phyloP scores from a whole-genome alignment of 2,888 invertebrate genomes.

The Caenorhabditis wallacei region DNA sequence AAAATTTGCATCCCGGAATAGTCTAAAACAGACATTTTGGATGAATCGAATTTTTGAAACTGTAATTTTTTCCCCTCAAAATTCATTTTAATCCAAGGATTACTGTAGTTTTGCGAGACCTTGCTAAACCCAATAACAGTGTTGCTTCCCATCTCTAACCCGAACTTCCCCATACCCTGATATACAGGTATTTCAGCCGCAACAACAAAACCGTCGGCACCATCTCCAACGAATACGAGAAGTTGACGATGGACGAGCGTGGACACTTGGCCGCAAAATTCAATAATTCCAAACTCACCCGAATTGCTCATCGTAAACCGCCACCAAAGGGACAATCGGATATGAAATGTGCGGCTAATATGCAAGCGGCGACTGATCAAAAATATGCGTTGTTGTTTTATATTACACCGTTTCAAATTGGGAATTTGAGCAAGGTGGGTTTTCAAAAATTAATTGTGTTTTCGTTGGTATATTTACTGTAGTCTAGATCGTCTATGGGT shows the following conservation, averaged over 20 bases:
- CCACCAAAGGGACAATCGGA: conserved; percentile 79
- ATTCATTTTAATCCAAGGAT: too few species aligned
- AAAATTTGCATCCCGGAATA: too few species aligned
- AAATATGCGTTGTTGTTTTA: conserved; percentile 83
- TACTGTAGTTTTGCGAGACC: too few species aligned
- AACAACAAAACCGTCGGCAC: conserved; percentile 81
- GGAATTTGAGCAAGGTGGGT: conserved; percentile 79
- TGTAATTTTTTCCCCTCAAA: too few species aligned
- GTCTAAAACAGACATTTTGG: too few species aligned
- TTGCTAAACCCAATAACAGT: too few species aligned
- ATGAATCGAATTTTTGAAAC: too few species aligned
- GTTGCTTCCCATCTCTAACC: too few species aligned
- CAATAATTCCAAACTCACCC: conserved; percentile 83
- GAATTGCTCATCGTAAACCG: conserved; percentile 83
- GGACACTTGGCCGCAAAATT: conserved; percentile 82
- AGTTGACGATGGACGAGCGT: conserved; percentile 82
- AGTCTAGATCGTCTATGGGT: too few species aligned
- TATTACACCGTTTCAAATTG: conserved; percentile 83
- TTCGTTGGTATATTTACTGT: background rate
- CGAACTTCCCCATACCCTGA: too few species aligned
- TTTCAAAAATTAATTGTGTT: background rate
- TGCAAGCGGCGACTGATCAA: conserved; percentile 83
- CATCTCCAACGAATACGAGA: conserved; percentile 83
- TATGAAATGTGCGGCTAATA: conserved; percentile 64
- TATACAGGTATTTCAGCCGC: too few species aligned